phyloP scores from a whole-genome alignment of 1,140 invertebrate genomes.

The Drosophila hydei region DNA sequence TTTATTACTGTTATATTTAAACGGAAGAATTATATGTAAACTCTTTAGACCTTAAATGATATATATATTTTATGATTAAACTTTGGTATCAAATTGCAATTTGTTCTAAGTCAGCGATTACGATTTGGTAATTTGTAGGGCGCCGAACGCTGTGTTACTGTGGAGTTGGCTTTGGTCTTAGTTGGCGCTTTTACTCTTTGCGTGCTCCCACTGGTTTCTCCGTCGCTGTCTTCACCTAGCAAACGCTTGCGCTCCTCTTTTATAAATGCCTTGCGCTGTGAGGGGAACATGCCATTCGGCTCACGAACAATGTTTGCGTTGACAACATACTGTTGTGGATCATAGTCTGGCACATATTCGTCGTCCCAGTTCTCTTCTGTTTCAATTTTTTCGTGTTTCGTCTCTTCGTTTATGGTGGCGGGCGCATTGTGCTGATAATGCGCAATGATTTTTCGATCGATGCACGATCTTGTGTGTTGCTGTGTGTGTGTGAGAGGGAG shows the following conservation, averaged over 20 bases:
- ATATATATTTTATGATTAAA: not conserved
- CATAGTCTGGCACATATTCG: conserved; percentile 46
- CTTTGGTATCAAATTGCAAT: not conserved
- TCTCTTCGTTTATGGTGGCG: conserved; percentile 46
- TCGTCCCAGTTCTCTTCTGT: conserved; percentile 72
- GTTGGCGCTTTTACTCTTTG: not conserved
- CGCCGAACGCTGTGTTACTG: conserved; percentile 2
- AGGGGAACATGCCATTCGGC: conserved; percentile 54
- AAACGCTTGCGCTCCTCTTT: conserved; percentile 57
- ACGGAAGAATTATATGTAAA: not conserved
- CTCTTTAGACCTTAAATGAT: not conserved
- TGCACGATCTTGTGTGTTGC: conserved; percentile 58
- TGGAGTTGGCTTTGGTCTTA: not conserved
- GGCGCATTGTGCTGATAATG: conserved; percentile 54
- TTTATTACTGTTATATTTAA: too few relatives aligned
- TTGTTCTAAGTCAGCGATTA: not conserved
- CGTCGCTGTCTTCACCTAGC: conserved; percentile 36
- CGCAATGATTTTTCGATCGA: conserved; percentile 67
- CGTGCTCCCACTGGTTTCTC: conserved; percentile 10
- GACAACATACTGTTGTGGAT: conserved; percentile 59
- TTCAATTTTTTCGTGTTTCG: conserved; percentile 56
- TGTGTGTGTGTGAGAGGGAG: conserved; percentile 6
- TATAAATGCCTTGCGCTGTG: conserved; percentile 63
- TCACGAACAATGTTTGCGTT: conserved; percentile 56
- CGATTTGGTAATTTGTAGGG: conserved; percentile 23